Percentiles rank a stretch among this genome's conserved stretches.
Evolutionary conservation across 1,140 invertebrate species (phyloP).

Genomic region (Drosophila punjabiensis): DNA sequence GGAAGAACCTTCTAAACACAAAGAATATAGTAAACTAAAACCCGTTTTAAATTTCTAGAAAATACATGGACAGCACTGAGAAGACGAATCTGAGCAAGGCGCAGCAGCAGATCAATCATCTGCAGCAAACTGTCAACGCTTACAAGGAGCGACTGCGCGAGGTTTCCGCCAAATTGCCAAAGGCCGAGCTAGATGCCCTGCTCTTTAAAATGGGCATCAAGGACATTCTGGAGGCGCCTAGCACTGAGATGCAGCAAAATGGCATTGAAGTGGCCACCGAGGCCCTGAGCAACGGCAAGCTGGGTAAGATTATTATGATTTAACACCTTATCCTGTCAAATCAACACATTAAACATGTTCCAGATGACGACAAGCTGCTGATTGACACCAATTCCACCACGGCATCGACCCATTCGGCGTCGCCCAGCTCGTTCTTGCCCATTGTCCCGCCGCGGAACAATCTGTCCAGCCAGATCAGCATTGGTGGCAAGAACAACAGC

Average conservation of each 20-base stretch:
- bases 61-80: conserved; percentile 81
- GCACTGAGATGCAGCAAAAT: conserved; percentile 46
- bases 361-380: conserved; percentile 85
- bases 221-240: conserved; percentile 76
- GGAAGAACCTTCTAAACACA: neutral
- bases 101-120: conserved; percentile 86
- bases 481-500: conserved; percentile 87
- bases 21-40: neutral
- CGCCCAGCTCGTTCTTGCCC: conserved; percentile 85
- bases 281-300: conserved; percentile 71
- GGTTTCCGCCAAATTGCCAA: conserved; percentile 78
- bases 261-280: conserved; percentile 48
- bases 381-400: conserved; percentile 79
- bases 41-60: conserved; percentile 36
- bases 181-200: conserved; percentile 81
- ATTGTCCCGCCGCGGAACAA: conserved; percentile 89
- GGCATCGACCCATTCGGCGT: conserved; percentile 69
- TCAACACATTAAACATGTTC: neutral
- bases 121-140: conserved; percentile 86
- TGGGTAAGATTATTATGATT: conserved; percentile 47
- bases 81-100: conserved; percentile 87
- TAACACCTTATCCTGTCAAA: neutral
- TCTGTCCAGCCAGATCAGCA: conserved; percentile 87
- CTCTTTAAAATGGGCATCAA: conserved; percentile 78
- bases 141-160: conserved; percentile 87